A percentile compares a stretch with the other conserved stretches of the same genome.
Evolutionary conservation across 2,888 invertebrate genomes (phyloP).

Genomic region (Digitonthophagus gazella): DNA sequence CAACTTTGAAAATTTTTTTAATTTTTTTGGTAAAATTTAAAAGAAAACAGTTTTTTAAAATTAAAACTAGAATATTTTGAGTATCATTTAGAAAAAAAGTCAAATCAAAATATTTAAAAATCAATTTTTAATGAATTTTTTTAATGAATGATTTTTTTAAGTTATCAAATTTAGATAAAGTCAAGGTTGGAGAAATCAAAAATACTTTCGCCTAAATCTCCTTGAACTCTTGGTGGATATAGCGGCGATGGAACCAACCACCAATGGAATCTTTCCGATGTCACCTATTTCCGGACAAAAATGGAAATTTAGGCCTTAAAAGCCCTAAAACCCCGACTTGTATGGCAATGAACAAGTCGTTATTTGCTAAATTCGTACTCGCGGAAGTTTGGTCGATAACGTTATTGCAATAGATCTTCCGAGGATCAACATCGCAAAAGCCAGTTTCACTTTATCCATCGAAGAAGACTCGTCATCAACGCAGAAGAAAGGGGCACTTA

Average conservation of each 20-base stretch:
- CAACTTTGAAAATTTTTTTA: no score
- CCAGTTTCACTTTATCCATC: slow-evolving; percentile 35
- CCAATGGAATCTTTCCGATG: not conserved
- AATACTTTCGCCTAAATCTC: not conserved
- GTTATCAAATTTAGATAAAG: no score
- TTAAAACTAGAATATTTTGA: no score
- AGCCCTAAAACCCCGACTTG: not conserved
- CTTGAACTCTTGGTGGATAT: not conserved
- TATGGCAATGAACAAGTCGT: slow-evolving; percentile 9
- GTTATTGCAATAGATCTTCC: slow-evolving; percentile 23
- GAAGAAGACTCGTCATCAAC: slow-evolving; percentile 17
- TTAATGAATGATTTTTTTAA: no score
- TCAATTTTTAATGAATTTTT: no score
- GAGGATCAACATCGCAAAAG: slow-evolving; percentile 26
- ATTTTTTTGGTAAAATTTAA: no score
- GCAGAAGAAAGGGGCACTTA: slow-evolving; percentile 5
- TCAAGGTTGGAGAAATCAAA: not conserved
- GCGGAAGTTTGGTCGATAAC: slow-evolving; percentile 25
- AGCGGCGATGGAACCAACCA: not conserved
- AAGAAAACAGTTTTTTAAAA: no score
- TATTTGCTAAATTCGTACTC: slow-evolving; percentile 2
- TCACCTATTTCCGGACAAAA: not conserved
- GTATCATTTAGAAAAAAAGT: no score
- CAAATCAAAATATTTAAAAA: no score
- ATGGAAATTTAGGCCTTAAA: no score